Conservation (phyloP, 2,888 invertebrate genomes). For the Ophonus ardosiacus region DNA sequence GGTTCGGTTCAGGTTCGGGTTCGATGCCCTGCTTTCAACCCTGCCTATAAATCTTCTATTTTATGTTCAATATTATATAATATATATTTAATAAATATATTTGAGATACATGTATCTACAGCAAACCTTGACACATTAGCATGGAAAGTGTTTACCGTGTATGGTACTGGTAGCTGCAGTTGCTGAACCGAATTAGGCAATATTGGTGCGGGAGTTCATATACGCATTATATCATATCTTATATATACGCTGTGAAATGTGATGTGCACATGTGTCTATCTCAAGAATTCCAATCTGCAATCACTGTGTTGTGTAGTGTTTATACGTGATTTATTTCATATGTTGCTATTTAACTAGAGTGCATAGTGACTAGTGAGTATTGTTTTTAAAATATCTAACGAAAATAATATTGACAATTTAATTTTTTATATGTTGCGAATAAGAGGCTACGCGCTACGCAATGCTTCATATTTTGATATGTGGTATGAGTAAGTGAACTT, state of each 20-base stretch:
- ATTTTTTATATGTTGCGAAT: no score
- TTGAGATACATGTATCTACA: not conserved
- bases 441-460: no score
- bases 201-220: constrained; percentile 8
- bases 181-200: not conserved
- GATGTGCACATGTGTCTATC: not conserved
- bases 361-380: not conserved
- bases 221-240: not conserved
- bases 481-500: no score
- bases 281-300: not conserved
- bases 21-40: no score
- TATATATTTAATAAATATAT: constrained; percentile 8
- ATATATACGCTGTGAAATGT: not conserved
- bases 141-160: constrained; percentile 55
- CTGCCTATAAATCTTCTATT: not conserved
- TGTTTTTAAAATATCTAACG: no score
- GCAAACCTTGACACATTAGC: constrained; percentile 55
- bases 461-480: no score
- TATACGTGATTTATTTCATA: not conserved
- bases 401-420: no score
- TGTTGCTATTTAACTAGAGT: not conserved
- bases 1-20: no score
- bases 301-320: not conserved
- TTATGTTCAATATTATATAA: not conserved
- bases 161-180: constrained; percentile 35